phyloP scores from a whole-genome alignment of 2,113 vertebrate genomes.

The Cynoglossus semilaevis region DNA sequence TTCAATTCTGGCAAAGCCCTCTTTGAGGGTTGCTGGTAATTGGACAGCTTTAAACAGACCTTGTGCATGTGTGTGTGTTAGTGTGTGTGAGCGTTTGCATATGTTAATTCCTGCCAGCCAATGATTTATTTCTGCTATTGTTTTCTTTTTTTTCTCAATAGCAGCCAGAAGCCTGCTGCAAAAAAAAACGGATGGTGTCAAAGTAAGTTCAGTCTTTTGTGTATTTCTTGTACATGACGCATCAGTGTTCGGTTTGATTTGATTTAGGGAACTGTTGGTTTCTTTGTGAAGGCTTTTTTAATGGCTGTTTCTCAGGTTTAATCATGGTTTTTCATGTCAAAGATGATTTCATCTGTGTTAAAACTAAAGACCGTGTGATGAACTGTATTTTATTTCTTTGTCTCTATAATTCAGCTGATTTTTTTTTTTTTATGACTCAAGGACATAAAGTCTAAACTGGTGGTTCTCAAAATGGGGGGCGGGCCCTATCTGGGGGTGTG shows the following conservation, averaged over 20 bases:
- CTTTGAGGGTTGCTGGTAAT: constrained; percentile 21
- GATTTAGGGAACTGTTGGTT: too few species aligned
- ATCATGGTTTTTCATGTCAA: too few species aligned
- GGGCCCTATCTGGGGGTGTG: too few species aligned
- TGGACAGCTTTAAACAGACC: constrained; percentile 13
- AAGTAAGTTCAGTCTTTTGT: constrained; percentile 79
- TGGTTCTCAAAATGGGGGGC: too few species aligned
- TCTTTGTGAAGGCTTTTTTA: too few species aligned
- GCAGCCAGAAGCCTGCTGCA: constrained; percentile 94
- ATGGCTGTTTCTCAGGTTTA: too few species aligned
- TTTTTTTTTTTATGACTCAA: too few species aligned
- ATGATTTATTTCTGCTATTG: constrained; percentile 43
- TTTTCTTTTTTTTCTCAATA: constrained; percentile 58
- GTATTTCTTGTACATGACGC: background rate
- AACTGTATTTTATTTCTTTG: too few species aligned
- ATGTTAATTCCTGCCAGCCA: constrained; percentile 4
- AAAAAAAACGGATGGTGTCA: constrained; percentile 93
- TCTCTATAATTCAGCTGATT: too few species aligned
- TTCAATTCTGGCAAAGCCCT: constrained; percentile 12
- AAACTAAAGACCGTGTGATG: too few species aligned
- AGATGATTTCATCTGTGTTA: too few species aligned
- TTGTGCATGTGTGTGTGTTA: background rate
- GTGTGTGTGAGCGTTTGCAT: background rate
- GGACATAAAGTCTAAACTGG: too few species aligned
- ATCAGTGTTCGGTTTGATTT: rapidly evolving